Percentiles rank a stretch among this genome's conserved stretches.
Evolutionary conservation across 2,113 vertebrate species (phyloP).

Genomic region (Raphicerus campestris): DNA sequence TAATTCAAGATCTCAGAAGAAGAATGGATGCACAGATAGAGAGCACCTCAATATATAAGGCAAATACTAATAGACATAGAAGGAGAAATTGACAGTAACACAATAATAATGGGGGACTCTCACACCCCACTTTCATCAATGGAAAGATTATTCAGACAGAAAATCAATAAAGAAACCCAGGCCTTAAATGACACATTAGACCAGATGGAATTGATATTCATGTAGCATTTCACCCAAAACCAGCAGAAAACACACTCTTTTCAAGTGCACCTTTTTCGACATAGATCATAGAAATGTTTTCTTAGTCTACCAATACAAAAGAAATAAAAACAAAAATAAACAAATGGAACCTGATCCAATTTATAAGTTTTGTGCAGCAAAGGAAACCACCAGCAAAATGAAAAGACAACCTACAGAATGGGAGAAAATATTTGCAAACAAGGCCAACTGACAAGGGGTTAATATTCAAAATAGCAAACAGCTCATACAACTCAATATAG

Average conservation of each 20-base stretch:
- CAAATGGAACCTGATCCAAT: background rate
- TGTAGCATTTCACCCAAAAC: background rate
- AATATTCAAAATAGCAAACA: background rate
- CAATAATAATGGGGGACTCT: background rate
- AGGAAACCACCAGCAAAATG: background rate
- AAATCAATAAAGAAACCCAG: background rate
- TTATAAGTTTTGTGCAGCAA: background rate
- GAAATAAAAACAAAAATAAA: background rate
- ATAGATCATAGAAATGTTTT: background rate
- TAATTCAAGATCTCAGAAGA: background rate
- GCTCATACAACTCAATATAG: background rate
- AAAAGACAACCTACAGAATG: background rate
- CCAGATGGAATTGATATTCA: background rate
- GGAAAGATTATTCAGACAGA: background rate
- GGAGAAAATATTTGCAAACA: background rate
- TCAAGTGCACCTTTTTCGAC: background rate
- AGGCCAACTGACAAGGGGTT: background rate
- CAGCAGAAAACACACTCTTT: background rate
- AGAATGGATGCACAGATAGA: background rate
- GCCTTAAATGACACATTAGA: background rate
- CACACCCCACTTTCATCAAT: background rate
- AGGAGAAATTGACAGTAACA: background rate
- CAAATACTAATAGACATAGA: background rate
- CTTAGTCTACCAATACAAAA: background rate
- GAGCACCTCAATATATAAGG: background rate